Base-by-base conservation (phyloP, 1,140 invertebrate genomes). In the Cydia strobilella region DNA sequence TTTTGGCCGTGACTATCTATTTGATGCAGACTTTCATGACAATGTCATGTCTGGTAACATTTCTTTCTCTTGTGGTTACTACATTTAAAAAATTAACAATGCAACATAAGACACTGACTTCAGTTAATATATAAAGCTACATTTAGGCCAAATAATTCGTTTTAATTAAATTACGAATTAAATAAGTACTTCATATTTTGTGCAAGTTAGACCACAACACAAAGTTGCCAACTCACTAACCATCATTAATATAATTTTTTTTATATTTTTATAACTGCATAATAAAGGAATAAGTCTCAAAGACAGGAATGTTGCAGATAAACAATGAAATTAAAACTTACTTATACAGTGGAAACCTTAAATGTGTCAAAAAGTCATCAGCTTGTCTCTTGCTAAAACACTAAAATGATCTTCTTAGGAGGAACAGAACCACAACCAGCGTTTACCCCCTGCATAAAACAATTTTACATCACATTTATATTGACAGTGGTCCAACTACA, bases 71-170 rank as follows among this genome's bases (percentile, higher is more conserved):
- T 59, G 54, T 59, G 54, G 18, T 7, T 59, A 20, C 65, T 69
- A 69, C 31, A 35, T 35, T 39, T 69, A 69, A 42, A 69, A 9
- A 69, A 39, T 35, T 69, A 69, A 69, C 31, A 69, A 35, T 69
- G 65, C 65, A 69, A 69, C 65, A 69, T 35, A 69, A 65, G 27
- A 69, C 27, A 69, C 65, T 35, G 27, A 69, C 65, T 39, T 23
- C 54, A 59, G 18, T 20, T 23, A 10, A 59, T 59, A 23, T 59
- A 39, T 42, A 31, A 35, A 69, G 65, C 31, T 69, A 42, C 65
- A 69, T 35, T 69, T 69, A 69, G 65, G 65, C 65, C 65, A 69
- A 69, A 35, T 18, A 69, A 69, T 39, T 69, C 12, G 23, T 69
- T n/a, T 13, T 20, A 35, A 69, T 69, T 69, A 27, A 31, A 69